Percentiles rank a stretch among this genome's conserved stretches.
Conservation (phyloP, 2,113 vertebrate genomes). For the Anser cygnoides region DNA sequence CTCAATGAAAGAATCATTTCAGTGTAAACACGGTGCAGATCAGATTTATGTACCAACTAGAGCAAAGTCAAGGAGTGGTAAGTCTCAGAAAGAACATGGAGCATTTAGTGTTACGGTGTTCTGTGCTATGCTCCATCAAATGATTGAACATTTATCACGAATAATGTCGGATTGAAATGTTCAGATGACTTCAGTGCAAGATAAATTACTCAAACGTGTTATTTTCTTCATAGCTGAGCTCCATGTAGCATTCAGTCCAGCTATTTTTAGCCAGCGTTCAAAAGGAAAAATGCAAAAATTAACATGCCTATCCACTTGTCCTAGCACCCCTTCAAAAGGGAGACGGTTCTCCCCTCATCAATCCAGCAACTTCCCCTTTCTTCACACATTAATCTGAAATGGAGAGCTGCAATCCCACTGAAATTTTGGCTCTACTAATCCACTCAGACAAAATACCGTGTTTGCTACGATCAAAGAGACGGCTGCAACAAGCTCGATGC, state of each 20-base stretch:
- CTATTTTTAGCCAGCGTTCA: conserved; percentile 19
- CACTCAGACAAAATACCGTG: neutral
- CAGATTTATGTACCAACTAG: neutral
- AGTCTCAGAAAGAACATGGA: neutral
- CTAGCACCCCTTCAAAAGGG: neutral
- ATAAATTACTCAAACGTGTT: neutral
- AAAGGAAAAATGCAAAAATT: conserved; percentile 11
- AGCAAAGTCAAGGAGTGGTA: neutral
- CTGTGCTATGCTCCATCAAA: neutral
- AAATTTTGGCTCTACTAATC: neutral
- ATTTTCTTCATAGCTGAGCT: neutral
- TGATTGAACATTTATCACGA: neutral
- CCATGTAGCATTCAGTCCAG: neutral
- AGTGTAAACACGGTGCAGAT: neutral
- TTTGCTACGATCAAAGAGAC: conserved; percentile 23
- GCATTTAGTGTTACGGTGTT: neutral
- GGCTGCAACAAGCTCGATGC: conserved; percentile 4
- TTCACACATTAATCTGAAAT: neutral
- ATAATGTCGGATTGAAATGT: neutral
- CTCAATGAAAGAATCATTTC: neutral
- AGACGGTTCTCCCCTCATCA: neutral
- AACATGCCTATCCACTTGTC: neutral
- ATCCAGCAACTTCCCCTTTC: neutral
- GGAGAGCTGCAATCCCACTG: neutral
- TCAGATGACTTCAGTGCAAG: neutral